A percentile compares a stretch with the other conserved stretches of the same genome.
Evolutionary conservation across 2,888 invertebrate genomes (phyloP).

Genomic region (Sycophila texana): DNA sequence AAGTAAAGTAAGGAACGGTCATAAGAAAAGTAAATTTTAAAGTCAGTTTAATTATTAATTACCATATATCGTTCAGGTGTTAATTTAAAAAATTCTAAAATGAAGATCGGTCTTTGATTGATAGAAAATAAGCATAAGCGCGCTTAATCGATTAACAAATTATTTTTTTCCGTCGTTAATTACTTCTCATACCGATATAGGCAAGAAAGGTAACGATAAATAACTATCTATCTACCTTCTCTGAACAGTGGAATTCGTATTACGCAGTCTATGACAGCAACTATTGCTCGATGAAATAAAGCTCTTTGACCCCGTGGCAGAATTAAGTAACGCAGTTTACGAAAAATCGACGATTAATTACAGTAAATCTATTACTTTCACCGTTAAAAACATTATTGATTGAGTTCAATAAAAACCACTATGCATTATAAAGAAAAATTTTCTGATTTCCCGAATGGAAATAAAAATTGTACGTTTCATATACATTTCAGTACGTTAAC

Average conservation of each 20-base stretch:
- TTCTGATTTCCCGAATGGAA: too few species aligned
- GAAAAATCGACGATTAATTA: neutral
- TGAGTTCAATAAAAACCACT: neutral
- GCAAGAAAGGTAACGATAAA: slow-evolving; percentile 13
- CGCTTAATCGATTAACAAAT: too few species aligned
- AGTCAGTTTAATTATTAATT: neutral
- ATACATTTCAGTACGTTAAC: too few species aligned
- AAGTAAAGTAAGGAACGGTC: neutral
- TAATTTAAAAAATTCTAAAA: neutral
- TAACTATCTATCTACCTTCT: neutral
- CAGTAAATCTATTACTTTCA: slow-evolving; percentile 50
- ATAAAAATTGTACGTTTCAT: too few species aligned
- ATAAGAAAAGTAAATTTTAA: neutral
- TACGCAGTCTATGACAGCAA: slow-evolving; percentile 53
- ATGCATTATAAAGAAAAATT: neutral
- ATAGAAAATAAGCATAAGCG: neutral
- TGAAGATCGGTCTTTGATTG: neutral
- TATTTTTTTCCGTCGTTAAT: neutral
- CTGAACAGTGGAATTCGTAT: slow-evolving; percentile 49
- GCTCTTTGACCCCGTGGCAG: slow-evolving; percentile 34
- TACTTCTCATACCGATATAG: slow-evolving; percentile 8
- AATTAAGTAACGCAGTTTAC: slow-evolving; percentile 10
- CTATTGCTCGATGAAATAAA: slow-evolving; percentile 44
- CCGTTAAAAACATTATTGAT: slow-evolving; percentile 16
- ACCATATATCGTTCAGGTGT: too few species aligned